These are phyloP conservation scores for Bugulina stolonifera DNA, from an alignment of 2,888 invertebrate species.

Conservation along the genomic window DNA sequence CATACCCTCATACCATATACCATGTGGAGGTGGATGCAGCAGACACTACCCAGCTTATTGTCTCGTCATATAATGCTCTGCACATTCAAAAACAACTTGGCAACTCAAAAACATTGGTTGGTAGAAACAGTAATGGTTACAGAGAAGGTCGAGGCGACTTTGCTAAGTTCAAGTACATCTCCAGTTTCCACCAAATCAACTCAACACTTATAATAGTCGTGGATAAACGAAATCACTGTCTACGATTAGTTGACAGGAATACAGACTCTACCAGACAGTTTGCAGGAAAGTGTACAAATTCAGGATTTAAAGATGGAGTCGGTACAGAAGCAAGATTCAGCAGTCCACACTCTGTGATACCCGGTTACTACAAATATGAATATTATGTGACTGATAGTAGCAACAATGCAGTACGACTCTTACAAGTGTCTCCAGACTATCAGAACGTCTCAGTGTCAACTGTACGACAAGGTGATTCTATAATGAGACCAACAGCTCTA, in stretches of 20 bases:
- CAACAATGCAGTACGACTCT: neutral
- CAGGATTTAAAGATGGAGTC: neutral
- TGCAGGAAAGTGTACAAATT: neutral
- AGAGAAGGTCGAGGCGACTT: neutral
- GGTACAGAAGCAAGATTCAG: neutral
- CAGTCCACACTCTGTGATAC: neutral
- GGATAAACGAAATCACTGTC: neutral
- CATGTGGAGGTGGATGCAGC: no score
- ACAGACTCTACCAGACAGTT: neutral
- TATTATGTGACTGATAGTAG: neutral
- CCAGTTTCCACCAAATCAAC: neutral
- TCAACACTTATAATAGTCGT: neutral
- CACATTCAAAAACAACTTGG: no score
- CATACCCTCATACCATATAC: no score
- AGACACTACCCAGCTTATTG: no score
- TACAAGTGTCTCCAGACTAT: neutral
- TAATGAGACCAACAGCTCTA: no score
- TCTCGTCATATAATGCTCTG: no score
- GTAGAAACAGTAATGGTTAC: no score
- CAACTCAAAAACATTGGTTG: no score
- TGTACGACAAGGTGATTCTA: neutral
- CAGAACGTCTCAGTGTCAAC: neutral
- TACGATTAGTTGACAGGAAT: neutral
- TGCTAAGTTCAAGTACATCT: neutral
- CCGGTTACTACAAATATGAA: neutral